phyloP scores from a whole-genome alignment of 1,140 invertebrate species.

The Helicoverpa zea region DNA sequence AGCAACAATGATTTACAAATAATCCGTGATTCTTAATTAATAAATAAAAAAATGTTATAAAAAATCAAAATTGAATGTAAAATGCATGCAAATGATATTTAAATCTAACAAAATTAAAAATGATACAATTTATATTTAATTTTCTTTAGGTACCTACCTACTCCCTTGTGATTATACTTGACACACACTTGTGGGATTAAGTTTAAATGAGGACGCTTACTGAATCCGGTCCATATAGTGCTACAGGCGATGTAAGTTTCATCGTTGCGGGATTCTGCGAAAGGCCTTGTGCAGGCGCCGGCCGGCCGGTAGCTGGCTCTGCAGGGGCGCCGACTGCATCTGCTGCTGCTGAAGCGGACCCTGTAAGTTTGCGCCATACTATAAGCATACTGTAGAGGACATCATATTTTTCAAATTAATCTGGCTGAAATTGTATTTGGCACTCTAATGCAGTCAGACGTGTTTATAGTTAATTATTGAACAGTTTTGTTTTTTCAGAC shows the following conservation, averaged over 20 bases:
- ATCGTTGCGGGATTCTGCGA: slow-evolving; percentile 69
- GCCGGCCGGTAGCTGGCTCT: slow-evolving; percentile 52
- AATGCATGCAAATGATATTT: not conserved
- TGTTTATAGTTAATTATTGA: too few relatives aligned
- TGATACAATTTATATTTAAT: too few relatives aligned
- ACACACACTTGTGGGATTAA: slow-evolving; percentile 4
- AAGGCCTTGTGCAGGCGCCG: slow-evolving; percentile 68
- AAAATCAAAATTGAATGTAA: not conserved
- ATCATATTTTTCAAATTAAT: too few relatives aligned
- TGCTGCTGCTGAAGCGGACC: not conserved
- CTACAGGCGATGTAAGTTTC: slow-evolving; percentile 51
- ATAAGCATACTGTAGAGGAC: too few relatives aligned
- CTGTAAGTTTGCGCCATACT: not conserved
- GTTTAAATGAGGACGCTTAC: slow-evolving; percentile 37
- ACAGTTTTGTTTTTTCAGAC: too few relatives aligned
- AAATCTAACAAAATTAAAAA: slow-evolving; percentile 4
- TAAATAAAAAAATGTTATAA: not conserved
- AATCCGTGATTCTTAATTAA: not conserved
- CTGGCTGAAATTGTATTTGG: too few relatives aligned
- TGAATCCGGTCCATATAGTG: slow-evolving; percentile 21
- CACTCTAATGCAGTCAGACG: too few relatives aligned
- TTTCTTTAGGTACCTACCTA: too few relatives aligned
- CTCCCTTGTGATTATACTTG: not conserved
- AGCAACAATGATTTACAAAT: not conserved
- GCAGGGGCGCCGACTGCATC: slow-evolving; percentile 45